Percentiles rank a stretch among this genome's conserved stretches.
phyloP scores from a whole-genome alignment of 2,797 vertebrate genomes.

The Fistularia commersonii region DNA sequence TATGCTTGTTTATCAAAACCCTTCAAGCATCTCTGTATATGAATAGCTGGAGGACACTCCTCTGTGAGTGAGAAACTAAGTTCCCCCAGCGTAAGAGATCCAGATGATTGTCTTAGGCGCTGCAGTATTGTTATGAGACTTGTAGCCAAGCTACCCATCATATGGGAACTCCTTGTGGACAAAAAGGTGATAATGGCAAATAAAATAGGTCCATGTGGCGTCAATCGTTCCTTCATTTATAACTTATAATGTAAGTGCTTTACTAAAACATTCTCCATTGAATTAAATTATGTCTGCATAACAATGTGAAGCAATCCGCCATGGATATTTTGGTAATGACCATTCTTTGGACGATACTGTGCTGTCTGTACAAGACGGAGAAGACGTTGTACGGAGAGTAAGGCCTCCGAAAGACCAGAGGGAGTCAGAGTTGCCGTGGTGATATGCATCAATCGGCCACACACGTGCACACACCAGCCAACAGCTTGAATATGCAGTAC shows the following conservation, averaged over 20 bases:
- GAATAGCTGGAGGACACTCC: constrained; percentile 82
- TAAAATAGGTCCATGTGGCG: constrained; percentile 42
- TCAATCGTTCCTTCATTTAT: constrained; percentile 27
- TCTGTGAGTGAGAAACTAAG: constrained; percentile 75
- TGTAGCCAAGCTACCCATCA: constrained; percentile 86
- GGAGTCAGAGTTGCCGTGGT: constrained; percentile 16
- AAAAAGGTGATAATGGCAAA: constrained; percentile 35
- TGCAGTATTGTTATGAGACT: constrained; percentile 78
- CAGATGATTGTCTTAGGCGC: constrained; percentile 95
- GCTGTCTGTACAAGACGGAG: constrained; percentile 38
- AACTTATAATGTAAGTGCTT: constrained; percentile 13
- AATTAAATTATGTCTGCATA: constrained; percentile 17
- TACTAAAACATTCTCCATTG: constrained; percentile 12
- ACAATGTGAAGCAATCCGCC: constrained; percentile 25
- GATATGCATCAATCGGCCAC: constrained; percentile 27
- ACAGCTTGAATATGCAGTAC: constrained; percentile 20
- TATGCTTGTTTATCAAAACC: constrained; percentile 83
- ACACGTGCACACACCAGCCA: constrained; percentile 27
- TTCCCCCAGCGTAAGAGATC: constrained; percentile 70
- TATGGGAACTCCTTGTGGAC: constrained; percentile 73
- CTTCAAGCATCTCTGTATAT: constrained; percentile 78
- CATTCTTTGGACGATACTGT: constrained; percentile 24
- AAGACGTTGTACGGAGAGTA: constrained; percentile 22
- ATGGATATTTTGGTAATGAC: constrained; percentile 22
- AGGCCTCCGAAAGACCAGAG: constrained; percentile 18